Conservation (phyloP, 2,888 invertebrate species). For the Netelia melanura region DNA sequence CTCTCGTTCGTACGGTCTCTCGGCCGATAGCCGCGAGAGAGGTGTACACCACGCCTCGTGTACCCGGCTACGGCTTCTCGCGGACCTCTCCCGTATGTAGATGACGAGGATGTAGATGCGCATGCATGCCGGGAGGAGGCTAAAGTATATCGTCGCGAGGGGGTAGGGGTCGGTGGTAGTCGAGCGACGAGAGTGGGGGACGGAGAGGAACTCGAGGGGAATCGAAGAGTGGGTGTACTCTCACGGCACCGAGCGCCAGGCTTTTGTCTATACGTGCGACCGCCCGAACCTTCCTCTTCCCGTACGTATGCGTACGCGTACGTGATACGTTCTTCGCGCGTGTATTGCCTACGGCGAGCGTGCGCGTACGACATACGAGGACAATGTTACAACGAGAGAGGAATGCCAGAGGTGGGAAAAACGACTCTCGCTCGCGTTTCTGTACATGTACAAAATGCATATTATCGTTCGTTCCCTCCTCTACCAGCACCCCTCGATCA, state of each 20-base stretch:
- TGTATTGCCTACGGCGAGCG: constrained; percentile 63
- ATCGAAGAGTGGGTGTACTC: constrained; percentile 66
- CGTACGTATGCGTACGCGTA: constrained; percentile 21
- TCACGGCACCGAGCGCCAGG: constrained; percentile 41
- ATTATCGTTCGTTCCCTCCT: too few species aligned
- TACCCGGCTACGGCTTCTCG: background rate
- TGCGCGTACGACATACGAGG: constrained; percentile 52
- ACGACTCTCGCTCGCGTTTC: constrained; percentile 1
- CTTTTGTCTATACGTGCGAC: constrained; percentile 60
- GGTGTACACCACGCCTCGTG: constrained; percentile 57
- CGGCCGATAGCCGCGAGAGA: constrained; percentile 41
- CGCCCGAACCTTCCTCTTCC: constrained; percentile 55
- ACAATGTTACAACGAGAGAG: constrained; percentile 40
- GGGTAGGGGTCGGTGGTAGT: constrained; percentile 30
- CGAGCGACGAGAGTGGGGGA: constrained; percentile 32
- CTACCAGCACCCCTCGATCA: too few species aligned
- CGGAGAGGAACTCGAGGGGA: constrained; percentile 53
- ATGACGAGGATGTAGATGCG: constrained; percentile 65
- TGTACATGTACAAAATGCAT: constrained; percentile 5
- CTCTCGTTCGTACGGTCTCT: constrained; percentile 42
- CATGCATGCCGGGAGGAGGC: constrained; percentile 41
- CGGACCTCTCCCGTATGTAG: constrained; percentile 43
- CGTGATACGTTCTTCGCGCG: background rate
- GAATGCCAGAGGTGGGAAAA: constrained; percentile 25
- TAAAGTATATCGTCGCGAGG: background rate